Conservation (phyloP, 2,888 invertebrate genomes). For the Drosophila stalkeri region DNA sequence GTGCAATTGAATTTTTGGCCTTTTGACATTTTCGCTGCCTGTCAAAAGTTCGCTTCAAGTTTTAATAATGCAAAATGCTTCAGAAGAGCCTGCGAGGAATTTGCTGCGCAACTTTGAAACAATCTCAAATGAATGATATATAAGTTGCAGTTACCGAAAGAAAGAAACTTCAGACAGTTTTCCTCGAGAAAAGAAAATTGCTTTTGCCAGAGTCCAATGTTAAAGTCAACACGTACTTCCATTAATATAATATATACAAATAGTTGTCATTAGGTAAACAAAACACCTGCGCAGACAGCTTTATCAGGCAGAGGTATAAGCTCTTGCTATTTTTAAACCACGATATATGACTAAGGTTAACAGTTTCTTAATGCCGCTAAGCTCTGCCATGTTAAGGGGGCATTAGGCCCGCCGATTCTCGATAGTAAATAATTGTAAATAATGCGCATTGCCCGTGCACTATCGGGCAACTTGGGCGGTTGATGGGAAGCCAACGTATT, state of each 20-base stretch:
- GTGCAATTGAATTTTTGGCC: conserved; percentile 59
- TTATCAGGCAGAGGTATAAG: conserved; percentile 9
- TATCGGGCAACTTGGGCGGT: background rate
- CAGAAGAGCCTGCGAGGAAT: background rate
- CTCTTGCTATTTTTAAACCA: conserved; percentile 24
- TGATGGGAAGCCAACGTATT: conserved; percentile 12
- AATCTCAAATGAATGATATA: background rate
- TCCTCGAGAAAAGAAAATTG: background rate
- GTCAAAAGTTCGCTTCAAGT: conserved; percentile 25
- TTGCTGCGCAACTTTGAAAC: background rate
- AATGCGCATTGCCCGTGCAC: conserved; percentile 11
- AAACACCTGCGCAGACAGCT: conserved; percentile 1
- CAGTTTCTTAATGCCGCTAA: conserved; percentile 26
- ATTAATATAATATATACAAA: background rate
- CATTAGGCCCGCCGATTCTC: conserved; percentile 22
- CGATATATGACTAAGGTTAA: conserved; percentile 32
- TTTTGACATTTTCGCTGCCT: conserved; percentile 24
- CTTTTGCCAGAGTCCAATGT: background rate
- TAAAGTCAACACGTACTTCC: background rate
- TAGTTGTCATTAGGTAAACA: conserved; percentile 18
- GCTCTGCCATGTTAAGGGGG: conserved; percentile 36
- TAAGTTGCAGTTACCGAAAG: background rate
- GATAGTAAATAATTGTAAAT: conserved; percentile 20
- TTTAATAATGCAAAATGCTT: conserved; percentile 7
- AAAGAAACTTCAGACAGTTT: background rate